phyloP scores from a whole-genome alignment of 2,888 invertebrate species.

The Rosalia funebris region DNA sequence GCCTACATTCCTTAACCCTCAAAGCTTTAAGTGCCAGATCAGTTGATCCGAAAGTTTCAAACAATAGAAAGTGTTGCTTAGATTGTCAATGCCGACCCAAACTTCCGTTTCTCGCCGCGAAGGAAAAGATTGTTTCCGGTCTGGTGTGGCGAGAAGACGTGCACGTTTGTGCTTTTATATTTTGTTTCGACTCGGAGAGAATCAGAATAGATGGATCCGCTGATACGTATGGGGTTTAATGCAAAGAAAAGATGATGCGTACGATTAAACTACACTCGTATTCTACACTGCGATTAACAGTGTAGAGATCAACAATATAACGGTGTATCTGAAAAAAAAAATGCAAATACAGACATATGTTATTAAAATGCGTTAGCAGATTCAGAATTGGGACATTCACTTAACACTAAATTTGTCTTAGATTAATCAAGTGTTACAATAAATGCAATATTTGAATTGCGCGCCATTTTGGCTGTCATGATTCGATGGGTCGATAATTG shows the following conservation, averaged over 20 bases:
- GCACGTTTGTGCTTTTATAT: slow-evolving; percentile 34
- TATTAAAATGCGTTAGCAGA: too few relatives aligned
- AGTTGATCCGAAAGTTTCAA: slow-evolving; percentile 24
- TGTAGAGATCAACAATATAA: too few relatives aligned
- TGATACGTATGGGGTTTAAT: slow-evolving; percentile 25
- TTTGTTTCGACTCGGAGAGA: slow-evolving; percentile 32
- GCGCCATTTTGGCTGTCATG: too few relatives aligned
- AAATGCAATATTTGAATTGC: too few relatives aligned
- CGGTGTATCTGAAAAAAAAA: too few relatives aligned
- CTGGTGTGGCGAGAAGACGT: slow-evolving; percentile 28
- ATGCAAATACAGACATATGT: too few relatives aligned
- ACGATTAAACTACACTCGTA: too few relatives aligned
- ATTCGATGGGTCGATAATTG: too few relatives aligned
- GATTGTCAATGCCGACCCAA: slow-evolving; percentile 36
- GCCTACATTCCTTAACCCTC: not conserved
- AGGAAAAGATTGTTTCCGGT: slow-evolving; percentile 39
- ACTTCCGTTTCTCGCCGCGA: slow-evolving; percentile 33
- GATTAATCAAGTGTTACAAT: too few relatives aligned
- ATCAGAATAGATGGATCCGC: slow-evolving; percentile 24
- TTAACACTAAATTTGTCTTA: too few relatives aligned
- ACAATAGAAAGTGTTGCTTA: slow-evolving; percentile 32
- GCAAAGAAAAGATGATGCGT: slow-evolving; percentile 14
- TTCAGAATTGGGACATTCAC: too few relatives aligned
- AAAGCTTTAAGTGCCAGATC: slow-evolving; percentile 1
- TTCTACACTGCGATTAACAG: too few relatives aligned